Evolutionary conservation across 2,113 vertebrate genomes (phyloP).

Genomic region (Rafetus swinhoei): DNA sequence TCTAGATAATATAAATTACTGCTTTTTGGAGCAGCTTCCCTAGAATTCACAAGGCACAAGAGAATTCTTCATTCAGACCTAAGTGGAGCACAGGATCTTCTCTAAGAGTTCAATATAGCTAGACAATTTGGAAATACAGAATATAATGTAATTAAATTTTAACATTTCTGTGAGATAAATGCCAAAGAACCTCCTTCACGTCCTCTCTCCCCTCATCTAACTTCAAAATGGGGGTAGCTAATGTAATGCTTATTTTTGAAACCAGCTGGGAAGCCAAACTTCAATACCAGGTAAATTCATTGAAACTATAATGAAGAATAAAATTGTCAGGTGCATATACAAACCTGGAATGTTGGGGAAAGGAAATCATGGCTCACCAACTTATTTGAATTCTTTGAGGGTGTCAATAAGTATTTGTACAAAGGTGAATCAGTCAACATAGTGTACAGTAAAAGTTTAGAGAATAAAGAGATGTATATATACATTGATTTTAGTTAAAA

Average conservation of each 20-base stretch:
- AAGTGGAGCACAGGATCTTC: neutral
- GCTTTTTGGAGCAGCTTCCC: neutral
- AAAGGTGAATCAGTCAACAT: neutral
- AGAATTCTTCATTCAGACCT: neutral
- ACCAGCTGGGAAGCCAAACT: too few relatives aligned
- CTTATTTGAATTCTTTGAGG: too few relatives aligned
- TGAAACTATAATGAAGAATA: too few relatives aligned
- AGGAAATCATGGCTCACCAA: too few relatives aligned
- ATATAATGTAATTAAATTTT: neutral
- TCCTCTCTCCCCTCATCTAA: neutral
- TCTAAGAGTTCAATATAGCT: neutral
- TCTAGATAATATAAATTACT: neutral
- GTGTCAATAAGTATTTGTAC: too few relatives aligned
- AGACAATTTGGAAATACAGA: neutral
- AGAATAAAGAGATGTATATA: rapidly evolving
- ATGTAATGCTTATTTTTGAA: too few relatives aligned
- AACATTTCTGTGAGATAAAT: neutral
- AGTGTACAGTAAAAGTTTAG: neutral
- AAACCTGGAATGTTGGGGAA: too few relatives aligned
- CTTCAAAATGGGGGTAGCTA: neutral
- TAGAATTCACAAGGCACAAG: neutral
- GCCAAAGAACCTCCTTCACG: neutral
- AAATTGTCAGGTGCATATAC: too few relatives aligned
- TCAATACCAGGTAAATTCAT: too few relatives aligned
- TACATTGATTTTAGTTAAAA: neutral